A percentile compares a stretch with the other conserved stretches of the same genome.
Conservation (phyloP, 37 sponge, comb jelly and placozoan species). For the Bolinopsis microptera region DNA sequence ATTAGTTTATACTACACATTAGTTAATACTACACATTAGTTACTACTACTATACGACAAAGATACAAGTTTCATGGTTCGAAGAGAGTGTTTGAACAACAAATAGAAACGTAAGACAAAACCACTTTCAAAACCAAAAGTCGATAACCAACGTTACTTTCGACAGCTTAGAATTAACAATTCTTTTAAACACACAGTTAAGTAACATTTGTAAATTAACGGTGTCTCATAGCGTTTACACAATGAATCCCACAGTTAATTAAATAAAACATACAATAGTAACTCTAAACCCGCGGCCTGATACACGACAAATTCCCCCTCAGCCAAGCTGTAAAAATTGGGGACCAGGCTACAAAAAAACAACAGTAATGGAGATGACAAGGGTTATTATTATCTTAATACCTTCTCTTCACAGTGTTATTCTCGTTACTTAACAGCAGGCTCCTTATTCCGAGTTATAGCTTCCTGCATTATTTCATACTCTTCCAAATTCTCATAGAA, state of each 20-base stretch:
- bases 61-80: too few relatives aligned
- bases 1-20: too few relatives aligned
- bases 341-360: constrained; percentile 34
- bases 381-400: neutral
- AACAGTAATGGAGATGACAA: neutral
- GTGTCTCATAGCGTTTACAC: neutral
- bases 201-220: neutral
- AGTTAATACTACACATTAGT: too few relatives aligned
- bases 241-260: constrained; percentile 33
- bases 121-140: too few relatives aligned
- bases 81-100: too few relatives aligned
- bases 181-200: neutral
- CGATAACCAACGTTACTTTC: too few relatives aligned
- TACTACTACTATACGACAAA: too few relatives aligned
- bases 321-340: constrained; percentile 28
- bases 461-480: neutral
- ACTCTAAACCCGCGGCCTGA: constrained; percentile 17
- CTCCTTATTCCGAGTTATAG: too few relatives aligned
- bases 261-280: constrained; percentile 37
- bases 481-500: neutral
- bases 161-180: neutral
- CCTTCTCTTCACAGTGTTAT: neutral
- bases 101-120: too few relatives aligned
- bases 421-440: too few relatives aligned
- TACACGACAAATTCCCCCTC: neutral